Base-by-base conservation (phyloP, 2,797 vertebrate genomes). In the Thaleichthys pacificus region DNA sequence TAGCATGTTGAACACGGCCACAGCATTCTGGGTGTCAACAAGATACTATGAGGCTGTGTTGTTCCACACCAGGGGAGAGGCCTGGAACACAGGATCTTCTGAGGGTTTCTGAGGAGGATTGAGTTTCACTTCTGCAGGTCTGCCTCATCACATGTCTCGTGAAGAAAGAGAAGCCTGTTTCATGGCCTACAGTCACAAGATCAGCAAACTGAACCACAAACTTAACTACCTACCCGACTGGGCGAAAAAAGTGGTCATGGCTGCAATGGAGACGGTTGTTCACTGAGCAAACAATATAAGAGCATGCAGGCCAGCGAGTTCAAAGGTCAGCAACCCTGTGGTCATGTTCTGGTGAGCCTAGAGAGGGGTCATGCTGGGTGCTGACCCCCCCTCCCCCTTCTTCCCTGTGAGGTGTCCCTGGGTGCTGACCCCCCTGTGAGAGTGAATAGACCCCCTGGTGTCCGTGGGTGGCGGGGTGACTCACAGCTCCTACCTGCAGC, bases 401-500 rank as follows among this genome's bases (percentile, higher is more conserved):
- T 24, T 24, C 38, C 9, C 38, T 11, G 38, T 11, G 9, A 42
- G 9, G 9, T 11, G 42, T 47, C 28, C 28, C 8, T 12, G 42
- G 42, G 42, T 47, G 42, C 42, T 11, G 11, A 47, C 42, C 42
- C 42, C 51, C 51, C 51, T 9, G 17, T 14, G 3, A 14, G 12
- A 7, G 12, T 8, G 49, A 0, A 14, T 1, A 17, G 49, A 38
- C 35, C 47, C 66, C 66, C 66, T 32, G 49, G 11, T 11, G 19
- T 17, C n/a, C 61, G 49, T 21, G 51, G 67, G 63, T 49, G 62
- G n/a, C 22, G 24, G n/a, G 19, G 72, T 4, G 26, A 60, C 65
- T 21, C 61, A 26, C 38, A 15, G 38, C 63, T 82, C 85, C 76
- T 99, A 99, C 97, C 97, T 99, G 97, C 82, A 95, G 89, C 19